Base-by-base conservation (phyloP, 35 echinoderm and acorn worm genomes). In the Apostichopus japonicus region DNA sequence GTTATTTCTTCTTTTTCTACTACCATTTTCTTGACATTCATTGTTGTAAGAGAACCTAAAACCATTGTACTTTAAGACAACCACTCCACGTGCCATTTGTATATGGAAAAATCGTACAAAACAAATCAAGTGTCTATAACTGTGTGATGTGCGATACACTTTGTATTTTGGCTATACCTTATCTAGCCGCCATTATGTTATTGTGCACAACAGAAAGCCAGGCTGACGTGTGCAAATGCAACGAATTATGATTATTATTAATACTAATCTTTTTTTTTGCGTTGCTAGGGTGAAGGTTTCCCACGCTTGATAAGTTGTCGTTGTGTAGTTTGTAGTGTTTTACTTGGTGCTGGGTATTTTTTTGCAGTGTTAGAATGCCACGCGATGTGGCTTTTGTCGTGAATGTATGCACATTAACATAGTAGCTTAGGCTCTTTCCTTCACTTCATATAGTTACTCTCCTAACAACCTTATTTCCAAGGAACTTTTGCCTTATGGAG, bases 311-410 rank as follows among this genome's bases (percentile, higher is more conserved):
- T 21, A 21, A 44, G 33, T 23, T 19, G 71, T 75, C 15, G 22
- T 6, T 14, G 71, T 19, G 16, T 44, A 44, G 16, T 23, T 75
- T 84, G 81, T 57, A 84, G 14, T 54, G 81, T 57, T 58, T 84
- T 10, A 57, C 7, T 55, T 57, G 81, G 81, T 84, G 81, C n/a
- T 84, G 81, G 81, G 71, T 75, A 19, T 75, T 19, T 75, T n/a
- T 84, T 84, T 83, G 79, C 44, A 33, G 79, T 83, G 79, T 83
- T 56, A 22, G 51, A 13, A 87, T 65, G 54, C 86, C 86, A 87
- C 86, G 86, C 86, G 86, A 87, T 87, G 86, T 87, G 86, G 86
- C 63, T 10, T 65, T 65, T 87, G 86, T 21, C 53, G 56, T 87
- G 86, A 58, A n/a, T 23, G 58, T 87, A 87, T 87, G 86, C 86